Evolutionary conservation across 2,113 vertebrate genomes (phyloP).

Genomic region (Cyprinus carpio): DNA sequence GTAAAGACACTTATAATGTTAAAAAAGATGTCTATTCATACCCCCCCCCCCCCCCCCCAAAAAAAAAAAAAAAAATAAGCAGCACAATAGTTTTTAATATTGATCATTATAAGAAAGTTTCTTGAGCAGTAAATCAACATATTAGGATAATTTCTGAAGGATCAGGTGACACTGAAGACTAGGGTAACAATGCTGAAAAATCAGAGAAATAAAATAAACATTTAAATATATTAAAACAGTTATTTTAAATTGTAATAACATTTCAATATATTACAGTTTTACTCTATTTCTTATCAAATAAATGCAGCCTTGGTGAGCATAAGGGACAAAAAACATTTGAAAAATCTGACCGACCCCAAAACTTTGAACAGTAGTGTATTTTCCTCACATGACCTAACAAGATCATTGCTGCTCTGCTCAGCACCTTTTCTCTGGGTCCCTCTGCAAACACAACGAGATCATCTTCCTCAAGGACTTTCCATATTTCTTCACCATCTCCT

Average conservation of each 20-base stretch:
- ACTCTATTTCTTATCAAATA: background rate
- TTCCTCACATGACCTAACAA: background rate
- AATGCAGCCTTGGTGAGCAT: background rate
- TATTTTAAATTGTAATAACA: background rate
- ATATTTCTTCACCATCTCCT: slow-evolving; percentile 98
- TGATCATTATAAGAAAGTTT: too few relatives aligned
- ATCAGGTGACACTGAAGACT: too few relatives aligned
- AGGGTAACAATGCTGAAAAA: too few relatives aligned
- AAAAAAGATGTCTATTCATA: too few relatives aligned
- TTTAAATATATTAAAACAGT: too few relatives aligned
- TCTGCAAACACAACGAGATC: slow-evolving; percentile 95
- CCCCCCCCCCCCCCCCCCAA: too few relatives aligned
- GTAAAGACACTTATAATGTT: too few relatives aligned
- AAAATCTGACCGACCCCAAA: background rate
- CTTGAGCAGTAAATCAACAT: too few relatives aligned
- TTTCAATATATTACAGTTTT: background rate
- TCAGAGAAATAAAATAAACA: too few relatives aligned
- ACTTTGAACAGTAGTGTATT: background rate
- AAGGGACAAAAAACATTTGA: background rate
- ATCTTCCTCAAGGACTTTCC: slow-evolving; percentile 99
- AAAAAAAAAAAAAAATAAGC: too few relatives aligned
- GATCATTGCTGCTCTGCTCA: background rate
- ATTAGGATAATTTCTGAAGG: too few relatives aligned
- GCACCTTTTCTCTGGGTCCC: slow-evolving; percentile 97
- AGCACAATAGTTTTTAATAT: too few relatives aligned